Percentiles rank a stretch among this genome's conserved stretches.
Conservation (phyloP, 2,113 vertebrate species). For the Myrmecobius fasciatus region DNA sequence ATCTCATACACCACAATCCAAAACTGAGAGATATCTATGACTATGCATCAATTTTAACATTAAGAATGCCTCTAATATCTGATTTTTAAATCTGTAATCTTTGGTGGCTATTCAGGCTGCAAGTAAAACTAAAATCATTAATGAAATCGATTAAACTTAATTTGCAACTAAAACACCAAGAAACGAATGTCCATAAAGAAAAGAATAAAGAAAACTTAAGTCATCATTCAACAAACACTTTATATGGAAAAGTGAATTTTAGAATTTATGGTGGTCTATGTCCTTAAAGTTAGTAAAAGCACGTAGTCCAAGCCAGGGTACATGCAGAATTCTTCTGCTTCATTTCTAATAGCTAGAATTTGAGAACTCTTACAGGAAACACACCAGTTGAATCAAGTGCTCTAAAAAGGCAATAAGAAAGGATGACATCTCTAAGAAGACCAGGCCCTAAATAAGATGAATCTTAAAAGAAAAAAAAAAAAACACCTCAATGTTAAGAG, state of each 20-base stretch:
- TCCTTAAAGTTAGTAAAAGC: conserved; percentile 9
- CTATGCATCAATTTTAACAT: conserved; percentile 17
- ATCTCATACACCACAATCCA: conserved; percentile 2
- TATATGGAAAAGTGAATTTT: neutral
- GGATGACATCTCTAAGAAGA: neutral
- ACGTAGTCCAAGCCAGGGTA: conserved; percentile 5
- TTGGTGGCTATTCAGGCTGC: neutral
- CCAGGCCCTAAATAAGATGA: conserved; percentile 1
- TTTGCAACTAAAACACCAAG: conserved; percentile 41
- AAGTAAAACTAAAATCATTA: conserved; percentile 35
- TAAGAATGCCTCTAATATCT: neutral
- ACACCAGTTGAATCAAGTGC: neutral
- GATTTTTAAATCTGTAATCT: conserved; percentile 26
- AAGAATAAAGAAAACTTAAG: neutral
- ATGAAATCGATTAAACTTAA: conserved; percentile 2
- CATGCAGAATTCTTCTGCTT: neutral
- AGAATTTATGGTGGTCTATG: neutral
- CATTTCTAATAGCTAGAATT: neutral
- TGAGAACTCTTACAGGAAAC: conserved; percentile 35
- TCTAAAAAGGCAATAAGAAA: neutral
- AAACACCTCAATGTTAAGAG: neutral
- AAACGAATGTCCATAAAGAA: neutral
- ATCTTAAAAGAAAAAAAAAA: neutral
- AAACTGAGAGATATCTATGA: neutral
- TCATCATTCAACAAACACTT: neutral